A percentile compares a stretch with the other conserved stretches of the same genome.
phyloP scores from a whole-genome alignment of 2,797 vertebrate species.

The Micromesistius poutassou region DNA sequence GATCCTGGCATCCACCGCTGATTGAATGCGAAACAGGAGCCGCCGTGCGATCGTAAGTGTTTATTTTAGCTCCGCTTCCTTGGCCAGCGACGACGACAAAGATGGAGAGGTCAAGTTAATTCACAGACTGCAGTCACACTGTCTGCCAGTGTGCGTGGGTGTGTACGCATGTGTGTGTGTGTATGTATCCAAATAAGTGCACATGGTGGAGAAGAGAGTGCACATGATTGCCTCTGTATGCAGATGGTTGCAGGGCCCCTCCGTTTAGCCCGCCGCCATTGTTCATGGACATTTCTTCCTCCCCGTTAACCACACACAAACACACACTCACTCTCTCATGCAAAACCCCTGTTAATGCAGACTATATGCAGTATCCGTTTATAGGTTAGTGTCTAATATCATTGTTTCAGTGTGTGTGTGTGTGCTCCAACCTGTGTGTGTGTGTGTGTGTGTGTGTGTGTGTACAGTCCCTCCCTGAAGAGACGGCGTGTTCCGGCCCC shows the following conservation, averaged over 20 bases:
- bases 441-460: neutral
- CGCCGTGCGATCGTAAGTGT: conserved; percentile 18
- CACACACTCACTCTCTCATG: neutral
- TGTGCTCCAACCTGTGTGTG: neutral
- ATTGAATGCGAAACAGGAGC: conserved; percentile 40
- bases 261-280: neutral
- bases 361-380: neutral
- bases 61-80: conserved; percentile 41
- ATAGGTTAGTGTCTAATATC: neutral
- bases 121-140: conserved; percentile 38
- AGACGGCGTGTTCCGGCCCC: neutral
- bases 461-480: neutral
- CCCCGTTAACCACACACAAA: neutral
- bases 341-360: neutral
- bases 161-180: conserved; percentile 12
- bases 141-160: conserved; percentile 15
- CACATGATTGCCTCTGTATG: neutral
- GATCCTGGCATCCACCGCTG: conserved; percentile 37
- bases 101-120: conserved; percentile 39
- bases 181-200: neutral
- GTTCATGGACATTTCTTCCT: neutral
- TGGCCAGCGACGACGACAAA: conserved; percentile 33
- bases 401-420: neutral
- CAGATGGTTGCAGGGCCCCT: neutral
- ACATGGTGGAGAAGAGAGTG: neutral